A percentile compares a stretch with the other conserved stretches of the same genome.
Conservation (phyloP, 2,113 vertebrate species). For the Trochalopteron elliotii region DNA sequence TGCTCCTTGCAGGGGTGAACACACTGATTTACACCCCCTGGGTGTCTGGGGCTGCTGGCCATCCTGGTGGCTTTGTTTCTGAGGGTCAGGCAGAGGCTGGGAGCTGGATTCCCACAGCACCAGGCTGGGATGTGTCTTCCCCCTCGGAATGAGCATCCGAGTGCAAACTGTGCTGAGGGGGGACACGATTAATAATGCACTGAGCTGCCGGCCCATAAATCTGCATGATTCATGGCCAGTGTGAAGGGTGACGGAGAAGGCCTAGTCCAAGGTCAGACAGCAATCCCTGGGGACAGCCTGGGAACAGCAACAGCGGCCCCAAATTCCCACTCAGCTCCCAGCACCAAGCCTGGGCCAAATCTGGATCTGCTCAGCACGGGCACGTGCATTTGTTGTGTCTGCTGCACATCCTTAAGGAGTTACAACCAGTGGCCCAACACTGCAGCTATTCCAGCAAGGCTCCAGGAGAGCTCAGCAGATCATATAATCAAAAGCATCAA, state of each 20-base stretch:
- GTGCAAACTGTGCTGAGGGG: background rate
- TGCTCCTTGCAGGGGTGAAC: background rate
- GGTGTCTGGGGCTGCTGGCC: background rate
- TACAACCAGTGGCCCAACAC: background rate
- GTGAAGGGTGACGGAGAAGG: constrained; percentile 31
- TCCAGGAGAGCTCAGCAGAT: background rate
- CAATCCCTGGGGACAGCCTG: background rate
- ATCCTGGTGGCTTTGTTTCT: rapidly evolving
- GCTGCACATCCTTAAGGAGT: background rate
- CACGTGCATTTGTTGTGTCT: constrained; percentile 43
- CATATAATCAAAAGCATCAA: background rate
- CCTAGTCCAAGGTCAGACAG: constrained; percentile 45
- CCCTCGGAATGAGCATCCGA: background rate
- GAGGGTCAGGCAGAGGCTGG: background rate
- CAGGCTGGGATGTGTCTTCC: background rate
- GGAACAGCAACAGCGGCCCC: background rate
- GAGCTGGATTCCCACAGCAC: background rate
- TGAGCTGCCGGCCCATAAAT: background rate
- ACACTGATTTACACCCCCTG: background rate
- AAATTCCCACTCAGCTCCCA: constrained; percentile 23
- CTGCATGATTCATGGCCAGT: background rate
- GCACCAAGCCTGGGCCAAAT: background rate
- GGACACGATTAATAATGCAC: background rate
- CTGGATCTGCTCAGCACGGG: background rate
- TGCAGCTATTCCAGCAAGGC: background rate